phyloP scores from a whole-genome alignment of 1,140 invertebrate genomes.

The Coelopa frigida region DNA sequence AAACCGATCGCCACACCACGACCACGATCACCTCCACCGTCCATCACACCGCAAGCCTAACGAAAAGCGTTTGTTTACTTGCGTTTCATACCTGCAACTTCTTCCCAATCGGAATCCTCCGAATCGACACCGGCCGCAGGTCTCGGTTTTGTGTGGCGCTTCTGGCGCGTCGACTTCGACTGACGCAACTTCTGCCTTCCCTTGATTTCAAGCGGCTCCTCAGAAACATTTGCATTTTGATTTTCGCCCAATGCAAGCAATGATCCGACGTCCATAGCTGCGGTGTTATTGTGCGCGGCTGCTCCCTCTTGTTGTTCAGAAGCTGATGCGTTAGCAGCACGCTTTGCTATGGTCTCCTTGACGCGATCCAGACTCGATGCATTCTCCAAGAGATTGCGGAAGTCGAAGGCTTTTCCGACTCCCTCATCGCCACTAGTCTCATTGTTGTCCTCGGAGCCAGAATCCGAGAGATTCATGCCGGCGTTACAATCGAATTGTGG shows the following conservation, averaged over 20 bases:
- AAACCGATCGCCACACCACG: conserved; percentile 18
- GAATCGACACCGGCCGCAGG: conserved; percentile 43
- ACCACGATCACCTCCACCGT: conserved; percentile 7
- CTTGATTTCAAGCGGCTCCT: conserved; percentile 13
- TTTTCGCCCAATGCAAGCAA: conserved; percentile 47
- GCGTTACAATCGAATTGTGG: conserved; percentile 39
- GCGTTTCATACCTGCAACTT: conserved; percentile 52
- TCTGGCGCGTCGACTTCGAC: conserved; percentile 37
- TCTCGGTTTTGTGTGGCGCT: conserved; percentile 35
- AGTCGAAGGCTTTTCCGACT: conserved; percentile 32
- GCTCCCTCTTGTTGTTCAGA: conserved; percentile 17
- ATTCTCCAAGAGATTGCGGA: conserved; percentile 36
- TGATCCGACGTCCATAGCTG: conserved; percentile 37
- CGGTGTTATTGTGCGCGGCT: conserved; percentile 15
- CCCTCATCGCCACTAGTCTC: conserved; percentile 32
- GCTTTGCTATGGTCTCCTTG: conserved; percentile 29
- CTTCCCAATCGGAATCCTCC: conserved; percentile 59
- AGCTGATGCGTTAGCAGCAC: conserved; percentile 15
- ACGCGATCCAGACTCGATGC: conserved; percentile 40
- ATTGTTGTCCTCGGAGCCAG: conserved; percentile 40
- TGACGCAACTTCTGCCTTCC: conserved; percentile 29
- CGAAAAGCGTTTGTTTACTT: conserved; percentile 30
- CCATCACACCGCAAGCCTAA: too few species aligned
- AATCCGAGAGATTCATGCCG: conserved; percentile 33
- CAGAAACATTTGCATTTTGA: conserved; percentile 20